phyloP scores from a whole-genome alignment of 2,113 vertebrate genomes.

The Tichodroma muraria region DNA sequence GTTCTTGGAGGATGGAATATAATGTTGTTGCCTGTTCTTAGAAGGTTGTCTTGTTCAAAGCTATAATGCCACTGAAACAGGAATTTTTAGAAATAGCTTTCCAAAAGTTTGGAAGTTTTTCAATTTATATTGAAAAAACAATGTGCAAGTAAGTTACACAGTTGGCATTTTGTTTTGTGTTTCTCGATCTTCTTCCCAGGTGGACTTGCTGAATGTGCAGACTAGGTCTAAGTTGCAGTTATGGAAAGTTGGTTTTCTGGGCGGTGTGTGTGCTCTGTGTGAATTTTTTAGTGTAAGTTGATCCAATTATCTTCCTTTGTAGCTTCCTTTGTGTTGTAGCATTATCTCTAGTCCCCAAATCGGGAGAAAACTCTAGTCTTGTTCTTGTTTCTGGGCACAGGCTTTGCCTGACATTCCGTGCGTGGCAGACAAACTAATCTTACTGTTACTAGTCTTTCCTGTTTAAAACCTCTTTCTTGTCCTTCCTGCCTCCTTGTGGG shows the following conservation, averaged over 20 bases:
- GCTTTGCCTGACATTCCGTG: not conserved
- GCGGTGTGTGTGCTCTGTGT: not conserved
- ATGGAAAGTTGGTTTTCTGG: not conserved
- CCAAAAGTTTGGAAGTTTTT: not conserved
- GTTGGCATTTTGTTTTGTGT: not conserved
- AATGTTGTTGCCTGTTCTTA: not conserved
- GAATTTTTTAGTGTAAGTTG: not conserved
- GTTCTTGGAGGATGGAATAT: not conserved
- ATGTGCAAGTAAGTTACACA: rapidly evolving
- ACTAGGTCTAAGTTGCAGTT: not conserved
- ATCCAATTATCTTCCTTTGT: not conserved
- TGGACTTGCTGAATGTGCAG: not conserved
- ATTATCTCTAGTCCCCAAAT: not conserved
- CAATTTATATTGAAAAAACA: not conserved
- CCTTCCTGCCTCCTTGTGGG: not conserved
- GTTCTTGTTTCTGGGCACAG: not conserved
- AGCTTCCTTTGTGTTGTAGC: not conserved
- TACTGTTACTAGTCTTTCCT: not conserved
- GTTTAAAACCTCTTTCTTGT: not conserved
- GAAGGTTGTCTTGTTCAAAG: not conserved
- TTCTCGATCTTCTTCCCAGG: not conserved
- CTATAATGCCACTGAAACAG: not conserved
- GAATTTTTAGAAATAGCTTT: not conserved
- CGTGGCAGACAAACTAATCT: not conserved
- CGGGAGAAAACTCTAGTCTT: not conserved